Percentiles rank a stretch among this genome's conserved stretches.
Conservation (phyloP, 1,140 invertebrate species). For the Belonocnema kinseyi region DNA sequence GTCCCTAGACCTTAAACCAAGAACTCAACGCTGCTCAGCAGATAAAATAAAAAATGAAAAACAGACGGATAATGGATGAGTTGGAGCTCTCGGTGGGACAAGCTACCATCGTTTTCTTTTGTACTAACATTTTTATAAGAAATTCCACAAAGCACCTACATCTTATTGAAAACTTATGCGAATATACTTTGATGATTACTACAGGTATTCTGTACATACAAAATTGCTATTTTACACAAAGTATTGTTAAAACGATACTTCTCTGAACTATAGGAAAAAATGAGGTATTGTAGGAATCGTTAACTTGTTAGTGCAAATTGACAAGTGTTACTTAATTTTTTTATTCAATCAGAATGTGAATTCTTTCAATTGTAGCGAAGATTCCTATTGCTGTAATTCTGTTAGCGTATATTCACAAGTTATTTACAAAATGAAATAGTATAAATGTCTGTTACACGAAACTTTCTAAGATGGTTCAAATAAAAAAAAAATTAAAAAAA, state of each 20-base stretch:
- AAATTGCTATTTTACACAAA: conserved; percentile 13
- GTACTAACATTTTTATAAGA: conserved; percentile 10
- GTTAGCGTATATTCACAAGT: conserved; percentile 20
- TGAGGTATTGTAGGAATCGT: conserved; percentile 20
- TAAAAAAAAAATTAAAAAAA: conserved; percentile 17
- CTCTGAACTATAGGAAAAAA: conserved; percentile 1
- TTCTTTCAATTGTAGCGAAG: conserved; percentile 14
- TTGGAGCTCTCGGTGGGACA: background rate
- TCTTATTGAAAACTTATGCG: conserved; percentile 1
- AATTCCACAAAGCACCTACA: conserved; percentile 8
- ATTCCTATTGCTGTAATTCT: background rate
- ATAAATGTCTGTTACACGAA: background rate
- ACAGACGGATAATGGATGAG: background rate
- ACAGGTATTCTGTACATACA: conserved; percentile 4
- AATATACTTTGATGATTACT: conserved; percentile 4
- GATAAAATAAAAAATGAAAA: background rate
- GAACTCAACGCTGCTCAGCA: background rate
- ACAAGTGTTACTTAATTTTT: conserved; percentile 11
- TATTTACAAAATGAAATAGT: conserved; percentile 26
- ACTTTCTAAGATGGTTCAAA: background rate
- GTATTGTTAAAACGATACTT: background rate
- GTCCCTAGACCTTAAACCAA: background rate
- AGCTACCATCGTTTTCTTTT: background rate
- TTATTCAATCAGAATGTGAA: conserved; percentile 11
- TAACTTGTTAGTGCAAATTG: conserved; percentile 18